phyloP scores from a whole-genome alignment of 37 sponge, comb jelly and placozoan genomes.

The Tethya wilhelma region DNA sequence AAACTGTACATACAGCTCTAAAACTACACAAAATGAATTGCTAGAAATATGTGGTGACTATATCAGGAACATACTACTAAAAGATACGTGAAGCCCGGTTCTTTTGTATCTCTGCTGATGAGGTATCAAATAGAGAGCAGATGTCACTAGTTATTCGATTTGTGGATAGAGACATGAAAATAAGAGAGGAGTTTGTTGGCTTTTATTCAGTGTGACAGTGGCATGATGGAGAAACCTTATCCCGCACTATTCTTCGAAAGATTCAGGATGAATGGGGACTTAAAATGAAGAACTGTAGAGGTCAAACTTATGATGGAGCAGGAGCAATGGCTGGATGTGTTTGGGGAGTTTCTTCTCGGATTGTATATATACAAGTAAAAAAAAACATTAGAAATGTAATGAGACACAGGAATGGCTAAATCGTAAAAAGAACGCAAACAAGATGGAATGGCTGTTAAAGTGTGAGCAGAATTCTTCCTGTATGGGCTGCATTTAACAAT shows the following conservation, averaged over 20 bases:
- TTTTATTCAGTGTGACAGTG: not conserved
- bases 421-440: too few species aligned
- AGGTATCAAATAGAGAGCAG: not conserved
- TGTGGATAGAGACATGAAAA: not conserved
- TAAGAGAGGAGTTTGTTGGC: not conserved
- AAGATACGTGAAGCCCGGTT: conserved; percentile 22
- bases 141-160: not conserved
- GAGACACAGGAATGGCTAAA: too few species aligned
- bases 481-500: too few species aligned
- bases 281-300: not conserved
- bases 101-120: conserved; percentile 10
- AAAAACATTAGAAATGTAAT: too few species aligned
- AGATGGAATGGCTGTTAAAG: too few species aligned
- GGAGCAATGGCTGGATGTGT: not conserved
- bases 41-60: conserved; percentile 25
- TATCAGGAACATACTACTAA: conserved; percentile 30
- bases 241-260: not conserved
- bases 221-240: not conserved
- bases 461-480: too few species aligned
- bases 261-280: not conserved
- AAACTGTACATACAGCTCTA: conserved; percentile 56
- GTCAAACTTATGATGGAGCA: not conserved
- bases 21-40: conserved; percentile 50
- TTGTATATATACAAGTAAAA: not conserved
- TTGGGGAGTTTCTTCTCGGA: not conserved